phyloP scores from a whole-genome alignment of 1,140 invertebrate species.

The Drosophila eugracilis region DNA sequence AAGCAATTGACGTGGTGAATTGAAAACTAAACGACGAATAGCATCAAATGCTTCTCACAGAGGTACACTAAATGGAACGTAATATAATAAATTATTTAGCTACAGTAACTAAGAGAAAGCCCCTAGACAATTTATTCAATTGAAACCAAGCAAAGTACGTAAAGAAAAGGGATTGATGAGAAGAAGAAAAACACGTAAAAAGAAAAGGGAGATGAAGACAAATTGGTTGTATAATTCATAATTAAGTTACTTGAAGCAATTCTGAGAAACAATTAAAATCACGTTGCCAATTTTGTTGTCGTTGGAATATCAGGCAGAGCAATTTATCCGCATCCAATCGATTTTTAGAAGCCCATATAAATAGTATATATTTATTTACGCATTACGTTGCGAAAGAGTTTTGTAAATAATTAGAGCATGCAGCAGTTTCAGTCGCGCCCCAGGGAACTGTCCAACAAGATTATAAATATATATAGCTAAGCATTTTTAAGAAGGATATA shows the following conservation, averaged over 20 bases:
- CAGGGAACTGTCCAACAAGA: constrained; percentile 32
- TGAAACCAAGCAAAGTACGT: constrained; percentile 26
- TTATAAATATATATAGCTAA: constrained; percentile 66
- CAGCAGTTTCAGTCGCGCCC: constrained; percentile 24
- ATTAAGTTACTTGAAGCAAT: constrained; percentile 55
- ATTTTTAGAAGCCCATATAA: constrained; percentile 36
- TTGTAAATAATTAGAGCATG: constrained; percentile 48
- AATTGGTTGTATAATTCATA: constrained; percentile 59
- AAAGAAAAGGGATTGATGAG: constrained; percentile 36
- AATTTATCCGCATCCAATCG: constrained; percentile 50
- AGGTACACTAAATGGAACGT: constrained; percentile 60
- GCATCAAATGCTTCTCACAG: constrained; percentile 74
- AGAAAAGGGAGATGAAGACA: constrained; percentile 6
- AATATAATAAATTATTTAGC: constrained; percentile 67
- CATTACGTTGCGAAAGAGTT: constrained; percentile 17
- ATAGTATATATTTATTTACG: constrained; percentile 42
- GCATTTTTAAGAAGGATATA: constrained; percentile 59
- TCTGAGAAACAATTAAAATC: constrained; percentile 61
- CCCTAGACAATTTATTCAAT: constrained; percentile 74
- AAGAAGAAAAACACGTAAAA: constrained; percentile 35
- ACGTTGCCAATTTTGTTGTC: constrained; percentile 72
- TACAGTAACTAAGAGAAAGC: constrained; percentile 67
- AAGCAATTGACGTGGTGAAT: constrained; percentile 72
- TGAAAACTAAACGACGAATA: constrained; percentile 77
- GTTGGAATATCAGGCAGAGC: constrained; percentile 34